Evolutionary conservation across 53 echinoderm and acorn worm species (phyloP).

Genomic region (Mesocentrotus franciscanus): DNA sequence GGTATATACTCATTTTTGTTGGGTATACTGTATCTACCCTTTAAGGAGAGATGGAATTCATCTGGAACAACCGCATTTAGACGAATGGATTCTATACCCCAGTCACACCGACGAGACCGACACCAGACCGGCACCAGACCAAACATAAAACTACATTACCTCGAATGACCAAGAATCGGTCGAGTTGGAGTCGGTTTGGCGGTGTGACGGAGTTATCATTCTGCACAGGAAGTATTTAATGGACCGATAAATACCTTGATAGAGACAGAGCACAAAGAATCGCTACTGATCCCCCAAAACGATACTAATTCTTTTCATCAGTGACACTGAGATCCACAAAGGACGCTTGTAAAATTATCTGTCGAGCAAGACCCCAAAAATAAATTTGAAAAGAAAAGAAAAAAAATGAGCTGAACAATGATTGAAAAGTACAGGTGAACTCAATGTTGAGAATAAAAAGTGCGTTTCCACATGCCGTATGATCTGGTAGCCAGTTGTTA

Average conservation of each 20-base stretch:
- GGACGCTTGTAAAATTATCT: conserved; percentile 2
- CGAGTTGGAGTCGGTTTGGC: too few species aligned
- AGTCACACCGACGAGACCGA: not conserved
- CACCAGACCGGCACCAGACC: not conserved
- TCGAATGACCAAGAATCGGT: too few species aligned
- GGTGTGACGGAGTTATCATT: not conserved
- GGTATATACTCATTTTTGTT: too few species aligned
- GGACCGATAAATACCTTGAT: not conserved
- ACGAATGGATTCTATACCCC: not conserved
- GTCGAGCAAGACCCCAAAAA: conserved; percentile 20
- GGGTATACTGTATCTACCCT: not conserved
- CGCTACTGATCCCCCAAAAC: conserved; percentile 7
- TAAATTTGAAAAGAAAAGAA: not conserved
- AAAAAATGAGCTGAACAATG: not conserved
- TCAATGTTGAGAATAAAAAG: not conserved
- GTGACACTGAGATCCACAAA: conserved; percentile 6
- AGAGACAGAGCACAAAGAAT: not conserved
- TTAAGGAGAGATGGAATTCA: not conserved
- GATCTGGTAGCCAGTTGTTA: not conserved
- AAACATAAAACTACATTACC: too few species aligned
- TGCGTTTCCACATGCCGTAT: not conserved
- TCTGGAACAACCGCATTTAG: not conserved
- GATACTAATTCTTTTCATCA: conserved; percentile 5
- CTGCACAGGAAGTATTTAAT: conserved; percentile 16
- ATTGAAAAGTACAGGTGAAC: conserved; percentile 36